These are phyloP conservation scores for Pollenia labialis DNA, from an alignment of 2,888 invertebrate species.

Conservation along the genomic window DNA sequence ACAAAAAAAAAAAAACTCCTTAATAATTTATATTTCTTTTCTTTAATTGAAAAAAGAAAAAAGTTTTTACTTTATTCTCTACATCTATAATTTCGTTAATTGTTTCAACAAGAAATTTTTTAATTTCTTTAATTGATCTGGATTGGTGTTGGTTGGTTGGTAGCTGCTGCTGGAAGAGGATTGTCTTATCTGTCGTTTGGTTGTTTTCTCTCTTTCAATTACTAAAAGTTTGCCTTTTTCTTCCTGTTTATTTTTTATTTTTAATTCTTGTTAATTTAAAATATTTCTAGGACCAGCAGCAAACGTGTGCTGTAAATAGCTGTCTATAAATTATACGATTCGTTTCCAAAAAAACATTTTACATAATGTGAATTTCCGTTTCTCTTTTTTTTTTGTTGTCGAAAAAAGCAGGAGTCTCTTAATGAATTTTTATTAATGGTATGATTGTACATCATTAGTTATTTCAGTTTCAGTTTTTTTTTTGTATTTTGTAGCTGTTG, in stretches of 20 bases:
- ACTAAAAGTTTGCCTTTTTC: neutral
- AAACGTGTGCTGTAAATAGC: slow-evolving; percentile 19
- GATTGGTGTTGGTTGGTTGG: slow-evolving; percentile 38
- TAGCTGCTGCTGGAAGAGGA: neutral
- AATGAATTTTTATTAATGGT: slow-evolving; percentile 63
- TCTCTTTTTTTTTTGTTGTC: neutral
- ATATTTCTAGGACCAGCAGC: slow-evolving; percentile 21
- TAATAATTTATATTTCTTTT: neutral
- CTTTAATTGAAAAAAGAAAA: too few species aligned
- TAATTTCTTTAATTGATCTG: slow-evolving; percentile 82
- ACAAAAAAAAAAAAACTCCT: neutral
- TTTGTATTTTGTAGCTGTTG: neutral
- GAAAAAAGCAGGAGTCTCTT: neutral
- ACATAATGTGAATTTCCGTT: neutral
- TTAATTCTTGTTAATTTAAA: slow-evolving; percentile 9
- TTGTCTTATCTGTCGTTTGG: neutral
- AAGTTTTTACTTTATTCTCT: slow-evolving; percentile 12
- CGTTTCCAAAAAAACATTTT: neutral
- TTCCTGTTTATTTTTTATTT: slow-evolving; percentile 11
- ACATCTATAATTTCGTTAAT: slow-evolving; percentile 79
- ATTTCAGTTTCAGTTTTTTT: slow-evolving; percentile 25
- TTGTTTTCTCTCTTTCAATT: slow-evolving; percentile 16
- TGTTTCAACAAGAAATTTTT: slow-evolving; percentile 76
- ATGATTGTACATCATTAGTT: slow-evolving; percentile 66
- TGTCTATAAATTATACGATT: slow-evolving; percentile 51